phyloP scores from a whole-genome alignment of 2,888 invertebrate species.

The Trissonchulus sp. region DNA sequence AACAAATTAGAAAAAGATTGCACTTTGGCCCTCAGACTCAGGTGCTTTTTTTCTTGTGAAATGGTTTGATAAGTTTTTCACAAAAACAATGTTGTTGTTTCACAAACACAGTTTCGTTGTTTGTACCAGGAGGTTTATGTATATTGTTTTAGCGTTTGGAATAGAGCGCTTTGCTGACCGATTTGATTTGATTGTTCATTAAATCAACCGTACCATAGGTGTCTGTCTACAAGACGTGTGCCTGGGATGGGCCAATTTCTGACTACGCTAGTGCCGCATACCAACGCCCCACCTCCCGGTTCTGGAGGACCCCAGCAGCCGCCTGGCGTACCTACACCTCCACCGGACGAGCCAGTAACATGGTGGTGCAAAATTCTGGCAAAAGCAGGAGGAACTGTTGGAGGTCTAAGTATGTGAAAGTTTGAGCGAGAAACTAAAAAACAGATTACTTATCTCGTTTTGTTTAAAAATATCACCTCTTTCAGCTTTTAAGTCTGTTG shows the following conservation, averaged over 20 bases:
- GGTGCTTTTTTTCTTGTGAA: too few species aligned
- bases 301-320: not conserved
- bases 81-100: too few species aligned
- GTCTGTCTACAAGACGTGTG: too few species aligned
- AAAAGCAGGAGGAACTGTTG: slow-evolving; percentile 29
- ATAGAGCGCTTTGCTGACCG: not conserved
- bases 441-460: too few species aligned
- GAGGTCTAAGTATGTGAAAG: slow-evolving; percentile 28
- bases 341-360: slow-evolving; percentile 18
- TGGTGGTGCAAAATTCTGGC: slow-evolving; percentile 30
- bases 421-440: not conserved
- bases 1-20: too few species aligned
- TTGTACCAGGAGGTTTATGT: too few species aligned
- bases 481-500: not conserved
- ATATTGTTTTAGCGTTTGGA: not conserved
- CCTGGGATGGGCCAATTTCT: not conserved
- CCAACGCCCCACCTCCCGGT: not conserved
- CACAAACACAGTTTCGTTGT: too few species aligned
- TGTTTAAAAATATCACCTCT: too few species aligned
- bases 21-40: too few species aligned
- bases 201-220: too few species aligned
- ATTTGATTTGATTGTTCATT: too few species aligned
- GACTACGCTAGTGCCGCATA: not conserved
- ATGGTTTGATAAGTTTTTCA: too few species aligned
- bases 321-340: not conserved